Evolutionary conservation across 2,797 vertebrate species (phyloP).

Genomic region (Nannoperca australis): DNA sequence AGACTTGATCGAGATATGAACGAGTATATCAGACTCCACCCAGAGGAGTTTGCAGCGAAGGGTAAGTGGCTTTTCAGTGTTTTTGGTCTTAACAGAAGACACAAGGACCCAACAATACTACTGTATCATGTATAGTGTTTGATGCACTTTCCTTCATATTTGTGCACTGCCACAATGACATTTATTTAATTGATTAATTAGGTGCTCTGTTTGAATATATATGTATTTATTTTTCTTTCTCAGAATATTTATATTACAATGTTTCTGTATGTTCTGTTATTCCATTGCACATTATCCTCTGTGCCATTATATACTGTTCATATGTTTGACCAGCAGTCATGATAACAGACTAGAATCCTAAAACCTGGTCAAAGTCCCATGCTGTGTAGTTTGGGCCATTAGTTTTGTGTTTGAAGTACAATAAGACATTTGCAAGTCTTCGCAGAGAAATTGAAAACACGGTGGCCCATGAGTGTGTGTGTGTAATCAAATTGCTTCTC

Average conservation of each 20-base stretch:
- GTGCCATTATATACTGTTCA: neutral
- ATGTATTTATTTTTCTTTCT: neutral
- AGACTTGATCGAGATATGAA: conserved; percentile 87
- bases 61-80: conserved; percentile 73
- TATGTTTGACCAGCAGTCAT: neutral
- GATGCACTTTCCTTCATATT: neutral
- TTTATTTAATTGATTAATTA: neutral
- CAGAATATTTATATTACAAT: neutral
- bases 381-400: neutral
- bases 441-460: neutral
- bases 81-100: neutral
- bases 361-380: neutral
- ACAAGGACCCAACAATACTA: neutral
- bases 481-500: neutral
- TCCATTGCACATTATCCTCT: neutral
- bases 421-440: neutral
- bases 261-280: neutral
- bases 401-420: neutral
- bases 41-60: conserved; percentile 82
- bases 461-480: neutral
- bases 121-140: neutral
- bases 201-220: neutral
- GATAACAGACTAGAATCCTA: neutral
- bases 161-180: neutral
- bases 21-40: conserved; percentile 87